A percentile compares a stretch with the other conserved stretches of the same genome.
Conservation (phyloP, 92 coral and sea anemone species). For the Actinostola sp. region DNA sequence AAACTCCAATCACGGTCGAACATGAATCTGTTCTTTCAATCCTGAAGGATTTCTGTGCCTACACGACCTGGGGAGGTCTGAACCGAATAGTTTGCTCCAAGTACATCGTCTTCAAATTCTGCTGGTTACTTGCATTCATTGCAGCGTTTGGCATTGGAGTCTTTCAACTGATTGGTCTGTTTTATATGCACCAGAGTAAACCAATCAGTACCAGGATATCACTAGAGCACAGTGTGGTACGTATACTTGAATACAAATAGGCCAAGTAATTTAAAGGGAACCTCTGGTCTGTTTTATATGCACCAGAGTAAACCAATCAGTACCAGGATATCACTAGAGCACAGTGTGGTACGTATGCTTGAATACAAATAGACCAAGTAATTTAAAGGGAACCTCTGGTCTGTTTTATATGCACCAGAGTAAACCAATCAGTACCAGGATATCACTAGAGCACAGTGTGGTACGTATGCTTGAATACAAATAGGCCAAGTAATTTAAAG, state of each 20-base stretch:
- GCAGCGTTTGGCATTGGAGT: slow-evolving; percentile 32
- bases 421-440: slow-evolving; percentile 40
- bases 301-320: slow-evolving; percentile 34
- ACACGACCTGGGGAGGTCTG: slow-evolving; percentile 62
- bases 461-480: slow-evolving; percentile 10
- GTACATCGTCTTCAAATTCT: slow-evolving; percentile 17
- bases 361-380: too few relatives aligned
- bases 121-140: slow-evolving; percentile 54
- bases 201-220: slow-evolving; percentile 47
- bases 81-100: slow-evolving; percentile 40
- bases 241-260: neutral
- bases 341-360: slow-evolving; percentile 35
- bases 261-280: too few relatives aligned
- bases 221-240: slow-evolving; percentile 47
- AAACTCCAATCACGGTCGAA: neutral
- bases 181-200: slow-evolving; percentile 14
- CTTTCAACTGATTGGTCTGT: slow-evolving; percentile 24
- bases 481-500: too few relatives aligned
- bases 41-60: slow-evolving; percentile 42
- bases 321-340: slow-evolving; percentile 39
- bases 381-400: too few relatives aligned
- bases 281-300: slow-evolving; percentile 11
- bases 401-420: slow-evolving; percentile 22
- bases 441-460: slow-evolving; percentile 44
- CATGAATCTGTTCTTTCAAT: slow-evolving; percentile 18